Evolutionary conservation across 2,888 invertebrate genomes (phyloP).

Genomic region (Prosopocoilus inquinatus): DNA sequence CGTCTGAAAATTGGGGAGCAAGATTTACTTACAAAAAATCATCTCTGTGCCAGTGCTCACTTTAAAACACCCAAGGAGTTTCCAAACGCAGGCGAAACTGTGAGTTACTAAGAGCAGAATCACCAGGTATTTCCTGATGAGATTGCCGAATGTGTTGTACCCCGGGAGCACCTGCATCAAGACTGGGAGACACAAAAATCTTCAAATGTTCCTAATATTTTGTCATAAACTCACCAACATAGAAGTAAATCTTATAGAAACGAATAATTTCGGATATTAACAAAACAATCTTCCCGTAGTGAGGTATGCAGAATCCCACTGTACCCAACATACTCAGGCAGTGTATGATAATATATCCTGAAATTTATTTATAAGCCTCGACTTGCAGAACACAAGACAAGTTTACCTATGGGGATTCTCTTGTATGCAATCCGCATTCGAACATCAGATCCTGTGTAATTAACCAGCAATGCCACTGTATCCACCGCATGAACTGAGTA

Average conservation of each 20-base stretch:
- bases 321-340: too few species aligned
- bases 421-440: too few species aligned
- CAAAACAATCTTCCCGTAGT: too few species aligned
- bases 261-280: not conserved
- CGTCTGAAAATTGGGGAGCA: not conserved
- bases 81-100: conserved; percentile 11
- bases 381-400: too few species aligned
- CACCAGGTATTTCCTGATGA: conserved; percentile 10
- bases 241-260: not conserved
- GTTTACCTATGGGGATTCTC: too few species aligned
- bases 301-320: too few species aligned
- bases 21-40: not conserved
- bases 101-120: conserved; percentile 8
- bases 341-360: too few species aligned
- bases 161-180: conserved; percentile 3
- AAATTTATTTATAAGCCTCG: too few species aligned
- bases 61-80: conserved; percentile 13
- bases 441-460: too few species aligned
- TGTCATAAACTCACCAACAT: not conserved
- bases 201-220: not conserved
- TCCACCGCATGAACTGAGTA: too few species aligned
- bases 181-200: too few species aligned
- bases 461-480: too few species aligned
- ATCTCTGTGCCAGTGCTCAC: not conserved
- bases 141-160: conserved; percentile 1